These are phyloP conservation scores for Oscheius myriophilus DNA, from an alignment of 2,888 invertebrate genomes.

Conservation along the genomic window DNA sequence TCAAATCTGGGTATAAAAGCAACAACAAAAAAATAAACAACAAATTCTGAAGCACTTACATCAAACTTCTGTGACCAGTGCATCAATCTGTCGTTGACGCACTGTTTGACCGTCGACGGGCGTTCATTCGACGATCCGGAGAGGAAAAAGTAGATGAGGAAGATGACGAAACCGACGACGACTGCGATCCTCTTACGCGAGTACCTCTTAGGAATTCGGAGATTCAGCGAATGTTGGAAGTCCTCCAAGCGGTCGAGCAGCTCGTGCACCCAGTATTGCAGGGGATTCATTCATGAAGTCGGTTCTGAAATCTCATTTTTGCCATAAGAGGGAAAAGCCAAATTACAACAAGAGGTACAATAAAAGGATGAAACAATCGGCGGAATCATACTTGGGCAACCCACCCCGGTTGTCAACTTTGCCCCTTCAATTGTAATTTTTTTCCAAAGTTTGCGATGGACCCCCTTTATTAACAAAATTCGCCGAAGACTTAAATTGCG, in stretches of 20 bases:
- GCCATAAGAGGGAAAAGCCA: not conserved
- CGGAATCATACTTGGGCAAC: too few species aligned
- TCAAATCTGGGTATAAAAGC: too few species aligned
- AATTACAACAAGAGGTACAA: too few species aligned
- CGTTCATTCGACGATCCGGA: conserved; percentile 11
- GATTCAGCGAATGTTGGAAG: conserved; percentile 36
- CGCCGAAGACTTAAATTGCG: too few species aligned
- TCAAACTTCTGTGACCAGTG: conserved; percentile 28
- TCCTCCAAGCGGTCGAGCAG: conserved; percentile 34
- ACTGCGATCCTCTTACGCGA: conserved; percentile 33
- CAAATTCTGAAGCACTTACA: conserved; percentile 24
- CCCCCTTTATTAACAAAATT: too few species aligned
- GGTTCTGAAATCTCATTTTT: not conserved
- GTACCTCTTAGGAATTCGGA: conserved; percentile 34
- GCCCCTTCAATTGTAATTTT: too few species aligned
- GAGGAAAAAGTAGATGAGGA: conserved; percentile 33
- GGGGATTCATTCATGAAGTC: conserved; percentile 21
- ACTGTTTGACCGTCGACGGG: conserved; percentile 28
- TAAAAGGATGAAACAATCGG: too few species aligned
- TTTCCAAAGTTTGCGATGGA: too few species aligned
- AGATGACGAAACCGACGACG: conserved; percentile 20
- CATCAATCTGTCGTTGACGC: conserved; percentile 30
- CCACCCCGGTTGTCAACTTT: too few species aligned
- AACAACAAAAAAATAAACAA: not conserved
- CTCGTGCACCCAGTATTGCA: conserved; percentile 24